These are phyloP conservation scores for Leptinotarsa rubiginosa DNA, from an alignment of 2,888 invertebrate genomes.

Conservation along the genomic window DNA sequence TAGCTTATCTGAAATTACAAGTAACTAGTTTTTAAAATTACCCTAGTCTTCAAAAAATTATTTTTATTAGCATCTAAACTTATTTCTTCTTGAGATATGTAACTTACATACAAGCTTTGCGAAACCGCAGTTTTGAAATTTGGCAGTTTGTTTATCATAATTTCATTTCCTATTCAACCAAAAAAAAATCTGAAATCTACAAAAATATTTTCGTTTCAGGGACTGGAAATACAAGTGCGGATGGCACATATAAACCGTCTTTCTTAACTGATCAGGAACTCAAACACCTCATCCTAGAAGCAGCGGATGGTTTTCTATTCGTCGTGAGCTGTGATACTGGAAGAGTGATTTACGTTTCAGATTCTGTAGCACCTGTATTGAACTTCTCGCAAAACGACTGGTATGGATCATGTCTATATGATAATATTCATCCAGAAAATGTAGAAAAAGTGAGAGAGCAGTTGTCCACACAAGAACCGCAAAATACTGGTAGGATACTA, in stretches of 20 bases:
- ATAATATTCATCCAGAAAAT: conserved; percentile 98
- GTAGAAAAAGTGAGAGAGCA: conserved; percentile 97
- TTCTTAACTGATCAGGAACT: conserved; percentile 99
- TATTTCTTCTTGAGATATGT: too few species aligned
- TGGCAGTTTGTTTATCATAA: neutral
- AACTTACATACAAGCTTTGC: too few species aligned
- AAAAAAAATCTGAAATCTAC: neutral
- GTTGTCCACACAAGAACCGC: conserved; percentile 95
- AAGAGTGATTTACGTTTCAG: conserved; percentile 96
- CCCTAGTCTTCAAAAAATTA: too few species aligned
- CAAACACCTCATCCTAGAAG: conserved; percentile 98
- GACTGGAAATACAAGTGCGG: conserved; percentile 95
- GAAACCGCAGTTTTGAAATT: neutral
- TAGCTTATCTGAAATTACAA: neutral
- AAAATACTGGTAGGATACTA: conserved; percentile 93
- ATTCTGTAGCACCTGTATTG: conserved; percentile 97
- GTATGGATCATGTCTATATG: conserved; percentile 96
- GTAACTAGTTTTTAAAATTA: too few species aligned
- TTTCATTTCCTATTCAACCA: neutral
- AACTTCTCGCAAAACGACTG: conserved; percentile 98
- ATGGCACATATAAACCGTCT: conserved; percentile 98
- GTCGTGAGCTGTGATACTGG: conserved; percentile 98
- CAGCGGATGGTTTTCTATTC: conserved; percentile 98
- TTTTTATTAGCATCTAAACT: too few species aligned
- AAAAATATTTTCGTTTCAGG: conserved; percentile 70